Evolutionary conservation across 2,797 vertebrate species (phyloP).

Genomic region (Halcyon chelicuti): DNA sequence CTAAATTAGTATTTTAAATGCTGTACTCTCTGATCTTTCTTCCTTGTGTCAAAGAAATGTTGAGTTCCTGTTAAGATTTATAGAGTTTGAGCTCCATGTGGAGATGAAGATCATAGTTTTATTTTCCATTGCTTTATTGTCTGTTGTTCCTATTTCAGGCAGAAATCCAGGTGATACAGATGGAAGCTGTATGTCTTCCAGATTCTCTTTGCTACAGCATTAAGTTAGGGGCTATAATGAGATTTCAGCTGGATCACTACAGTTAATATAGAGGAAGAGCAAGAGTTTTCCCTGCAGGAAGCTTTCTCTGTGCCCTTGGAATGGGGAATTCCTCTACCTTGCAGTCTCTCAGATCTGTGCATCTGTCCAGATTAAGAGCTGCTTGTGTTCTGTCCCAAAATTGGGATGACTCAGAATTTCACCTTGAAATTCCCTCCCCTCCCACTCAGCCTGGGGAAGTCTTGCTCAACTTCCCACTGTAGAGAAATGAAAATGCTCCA

Average conservation of each 20-base stretch:
- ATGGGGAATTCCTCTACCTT: not conserved
- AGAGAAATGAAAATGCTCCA: not conserved
- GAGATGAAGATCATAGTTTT: conserved; percentile 8
- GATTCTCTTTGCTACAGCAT: not conserved
- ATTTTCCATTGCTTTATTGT: conserved; percentile 30
- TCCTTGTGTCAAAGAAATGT: not conserved
- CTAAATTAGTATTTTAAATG: not conserved
- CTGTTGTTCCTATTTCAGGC: conserved; percentile 5
- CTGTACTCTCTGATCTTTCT: not conserved
- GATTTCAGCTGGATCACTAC: not conserved
- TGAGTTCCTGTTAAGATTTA: not conserved
- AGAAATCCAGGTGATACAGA: conserved; percentile 23
- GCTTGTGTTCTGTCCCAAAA: not conserved
- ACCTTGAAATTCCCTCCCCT: not conserved
- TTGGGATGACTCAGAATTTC: not conserved
- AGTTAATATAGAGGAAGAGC: not conserved
- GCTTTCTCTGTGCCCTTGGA: not conserved
- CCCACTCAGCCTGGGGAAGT: not conserved
- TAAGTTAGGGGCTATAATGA: not conserved
- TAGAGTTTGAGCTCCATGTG: not conserved
- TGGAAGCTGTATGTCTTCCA: conserved; percentile 33
- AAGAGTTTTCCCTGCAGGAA: not conserved
- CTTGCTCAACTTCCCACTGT: not conserved
- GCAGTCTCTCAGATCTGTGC: not conserved
- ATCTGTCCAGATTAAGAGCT: not conserved